These are phyloP conservation scores for Misgurnus mizolepis DNA, from an alignment of 2,113 vertebrate genomes.

Conservation along the genomic window DNA sequence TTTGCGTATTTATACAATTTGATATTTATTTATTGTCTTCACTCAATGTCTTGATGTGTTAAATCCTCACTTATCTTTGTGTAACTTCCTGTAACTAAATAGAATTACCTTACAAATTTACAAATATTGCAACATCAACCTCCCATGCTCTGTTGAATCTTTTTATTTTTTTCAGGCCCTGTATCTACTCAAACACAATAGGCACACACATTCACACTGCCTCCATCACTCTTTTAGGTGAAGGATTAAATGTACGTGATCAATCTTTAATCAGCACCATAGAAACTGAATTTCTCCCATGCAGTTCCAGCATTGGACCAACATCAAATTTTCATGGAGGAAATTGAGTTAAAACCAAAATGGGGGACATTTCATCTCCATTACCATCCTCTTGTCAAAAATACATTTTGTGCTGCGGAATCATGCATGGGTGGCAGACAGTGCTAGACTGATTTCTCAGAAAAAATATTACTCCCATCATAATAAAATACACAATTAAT, in stretches of 20 bases:
- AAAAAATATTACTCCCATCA: not conserved
- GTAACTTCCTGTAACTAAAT: too few species aligned
- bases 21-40: too few species aligned
- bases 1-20: too few species aligned
- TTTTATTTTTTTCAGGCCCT: too few species aligned
- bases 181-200: not conserved
- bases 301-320: slow-evolving; percentile 35
- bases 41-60: too few species aligned
- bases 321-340: slow-evolving; percentile 71
- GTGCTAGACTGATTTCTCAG: slow-evolving; percentile 58
- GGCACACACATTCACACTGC: slow-evolving; percentile 8
- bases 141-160: too few species aligned
- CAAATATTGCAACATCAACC: too few species aligned
- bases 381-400: slow-evolving; percentile 38
- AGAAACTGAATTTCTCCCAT: slow-evolving; percentile 54
- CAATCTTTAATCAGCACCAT: slow-evolving; percentile 69
- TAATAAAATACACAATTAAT: not conserved
- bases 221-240: slow-evolving; percentile 20
- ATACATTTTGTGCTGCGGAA: slow-evolving; percentile 35
- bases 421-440: slow-evolving; percentile 52
- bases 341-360: slow-evolving; percentile 73
- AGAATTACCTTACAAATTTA: too few species aligned
- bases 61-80: too few species aligned
- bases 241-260: slow-evolving; percentile 59
- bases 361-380: slow-evolving; percentile 47